A percentile compares a stretch with the other conserved stretches of the same genome.
phyloP scores from a whole-genome alignment of 1,140 invertebrate species.

The Brachionus asplanchnoidis region DNA sequence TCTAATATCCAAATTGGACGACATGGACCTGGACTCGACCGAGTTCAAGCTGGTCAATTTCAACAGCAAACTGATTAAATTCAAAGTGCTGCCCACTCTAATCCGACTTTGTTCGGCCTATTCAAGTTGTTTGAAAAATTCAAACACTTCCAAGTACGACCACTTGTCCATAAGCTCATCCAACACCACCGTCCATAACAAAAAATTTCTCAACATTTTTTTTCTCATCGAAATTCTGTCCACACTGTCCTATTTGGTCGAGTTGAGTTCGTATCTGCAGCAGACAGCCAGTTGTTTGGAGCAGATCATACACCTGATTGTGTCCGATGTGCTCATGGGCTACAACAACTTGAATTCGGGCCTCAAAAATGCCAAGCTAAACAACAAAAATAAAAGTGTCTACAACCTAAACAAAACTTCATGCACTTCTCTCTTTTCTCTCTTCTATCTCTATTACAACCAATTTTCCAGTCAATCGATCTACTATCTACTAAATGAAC shows the following conservation, averaged over 20 bases:
- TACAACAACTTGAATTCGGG: neutral
- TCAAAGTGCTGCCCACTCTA: slow-evolving; percentile 21
- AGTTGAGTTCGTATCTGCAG: slow-evolving; percentile 18
- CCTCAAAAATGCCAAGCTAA: neutral
- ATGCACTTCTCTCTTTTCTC: slow-evolving; percentile 25
- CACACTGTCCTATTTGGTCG: slow-evolving; percentile 28
- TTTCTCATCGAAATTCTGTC: slow-evolving; percentile 25
- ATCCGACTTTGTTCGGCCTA: slow-evolving; percentile 13
- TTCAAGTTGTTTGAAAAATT: slow-evolving; percentile 10
- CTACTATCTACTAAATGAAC: neutral
- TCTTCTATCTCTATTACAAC: slow-evolving; percentile 28
- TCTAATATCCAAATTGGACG: neutral
- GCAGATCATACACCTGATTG: slow-evolving; percentile 1
- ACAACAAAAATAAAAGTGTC: neutral
- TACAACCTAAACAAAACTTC: slow-evolving; percentile 3
- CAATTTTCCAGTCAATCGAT: neutral
- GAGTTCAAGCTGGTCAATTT: slow-evolving; percentile 31
- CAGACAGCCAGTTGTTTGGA: slow-evolving; percentile 19
- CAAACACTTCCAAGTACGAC: neutral
- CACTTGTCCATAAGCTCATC: neutral
- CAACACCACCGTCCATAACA: neutral
- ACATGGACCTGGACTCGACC: slow-evolving; percentile 2
- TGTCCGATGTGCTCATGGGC: neutral
- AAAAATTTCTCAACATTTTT: slow-evolving; percentile 16
- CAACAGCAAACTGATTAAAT: slow-evolving; percentile 37